Evolutionary conservation across 2,797 vertebrate species (phyloP), one percentile per base, ranked within the genome.

Genomic region (Oophaga sylvatica): DNA sequence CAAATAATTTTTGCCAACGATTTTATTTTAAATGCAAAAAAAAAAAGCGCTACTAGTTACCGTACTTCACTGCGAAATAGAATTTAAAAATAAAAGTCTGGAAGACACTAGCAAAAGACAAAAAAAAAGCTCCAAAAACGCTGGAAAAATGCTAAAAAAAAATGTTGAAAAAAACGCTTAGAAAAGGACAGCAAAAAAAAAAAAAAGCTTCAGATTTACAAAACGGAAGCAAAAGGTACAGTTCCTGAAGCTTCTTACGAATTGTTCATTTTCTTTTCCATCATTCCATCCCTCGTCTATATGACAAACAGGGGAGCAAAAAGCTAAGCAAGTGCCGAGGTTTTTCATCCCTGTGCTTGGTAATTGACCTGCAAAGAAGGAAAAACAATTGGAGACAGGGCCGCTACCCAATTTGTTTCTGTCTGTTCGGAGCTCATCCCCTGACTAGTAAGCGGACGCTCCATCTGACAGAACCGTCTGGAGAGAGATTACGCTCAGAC

Each of bases 341-440:
- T 26, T n/a, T 53, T 53, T n/a, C 73, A 76, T 76, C 19, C 45
- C 41, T 48, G 41, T 22, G 45, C 19, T 53, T n/a, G 73, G 73
- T 26, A 76, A 76, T 76, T 76, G 41, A 76, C 73, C 73, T n/a
- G 73, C 26, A 22, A 62, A 41, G 59, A 22, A 63, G 78, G 59
- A 22, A 62, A 59, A 80, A 62, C 57, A 62, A 60, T 35, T 17
- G 26, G 17, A 35, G 59, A 41, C 62, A 59, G 26, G 57, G 60
- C 83, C 90, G 85, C 78, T n/a, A 62, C 20, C 41, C 48, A 45
- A 45, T 76, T 26, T 16, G 83, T 53, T 48, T 20, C 57, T 62
- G 22, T 63, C 70, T 26, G 13, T 22, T 62, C 59, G 1, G 35
- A 76, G 57, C 35, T 84, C 59, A 84, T 84, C 71, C 17, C 59